Evolutionary conservation across 1,140 invertebrate genomes (phyloP).

Genomic region (Heliothis virescens): DNA sequence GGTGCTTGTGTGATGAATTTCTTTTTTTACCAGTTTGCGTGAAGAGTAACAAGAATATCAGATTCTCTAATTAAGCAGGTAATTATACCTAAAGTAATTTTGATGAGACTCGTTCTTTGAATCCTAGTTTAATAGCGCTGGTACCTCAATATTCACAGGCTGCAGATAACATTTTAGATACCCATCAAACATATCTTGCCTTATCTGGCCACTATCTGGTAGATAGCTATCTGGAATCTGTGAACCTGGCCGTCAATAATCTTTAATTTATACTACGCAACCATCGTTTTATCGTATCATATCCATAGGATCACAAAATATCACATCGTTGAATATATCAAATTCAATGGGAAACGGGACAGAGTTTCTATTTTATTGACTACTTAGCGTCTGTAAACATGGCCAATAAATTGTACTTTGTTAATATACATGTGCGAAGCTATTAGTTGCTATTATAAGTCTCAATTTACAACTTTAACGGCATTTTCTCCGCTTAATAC

Average conservation of each 20-base stretch:
- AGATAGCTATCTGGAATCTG: no score
- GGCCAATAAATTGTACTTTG: neutral
- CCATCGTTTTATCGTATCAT: no score
- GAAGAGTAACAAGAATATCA: neutral
- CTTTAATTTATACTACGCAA: no score
- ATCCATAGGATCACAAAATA: neutral
- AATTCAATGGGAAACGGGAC: neutral
- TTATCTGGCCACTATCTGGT: no score
- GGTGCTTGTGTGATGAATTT: no score
- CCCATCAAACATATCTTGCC: no score
- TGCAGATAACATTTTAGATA: no score
- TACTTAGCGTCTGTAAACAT: conserved; percentile 13
- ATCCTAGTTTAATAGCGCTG: no score
- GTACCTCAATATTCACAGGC: no score
- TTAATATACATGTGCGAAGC: neutral
- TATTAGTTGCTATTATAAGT: neutral
- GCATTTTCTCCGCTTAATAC: neutral
- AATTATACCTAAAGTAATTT: neutral
- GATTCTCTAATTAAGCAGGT: no score
- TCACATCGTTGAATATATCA: neutral
- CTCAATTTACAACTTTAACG: neutral
- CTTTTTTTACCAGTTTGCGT: neutral
- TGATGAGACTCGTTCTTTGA: no score
- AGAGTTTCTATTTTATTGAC: conserved; percentile 9
- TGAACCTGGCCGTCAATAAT: no score